Conservation (phyloP, 2,113 vertebrate species). For the Larimichthys crocea region DNA sequence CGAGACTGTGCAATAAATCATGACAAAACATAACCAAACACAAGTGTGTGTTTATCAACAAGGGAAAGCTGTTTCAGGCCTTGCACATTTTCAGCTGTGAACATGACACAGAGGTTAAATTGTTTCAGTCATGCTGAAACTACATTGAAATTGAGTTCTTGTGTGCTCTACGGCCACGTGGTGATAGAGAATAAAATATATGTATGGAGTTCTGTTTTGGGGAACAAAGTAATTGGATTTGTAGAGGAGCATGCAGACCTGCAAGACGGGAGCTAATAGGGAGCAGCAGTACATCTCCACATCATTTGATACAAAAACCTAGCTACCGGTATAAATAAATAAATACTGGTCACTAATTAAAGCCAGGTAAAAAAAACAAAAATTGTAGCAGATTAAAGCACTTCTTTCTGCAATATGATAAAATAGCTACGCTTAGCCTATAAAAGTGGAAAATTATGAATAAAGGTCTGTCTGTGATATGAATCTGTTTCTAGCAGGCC, state of each 20-base stretch:
- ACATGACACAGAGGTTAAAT: slow-evolving; percentile 34
- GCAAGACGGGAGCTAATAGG: background rate
- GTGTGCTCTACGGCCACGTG: background rate
- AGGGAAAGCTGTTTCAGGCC: slow-evolving; percentile 58
- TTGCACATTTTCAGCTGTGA: slow-evolving; percentile 61
- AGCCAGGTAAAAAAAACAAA: background rate
- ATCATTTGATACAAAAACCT: background rate
- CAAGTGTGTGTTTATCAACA: slow-evolving; percentile 78
- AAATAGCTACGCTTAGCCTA: background rate
- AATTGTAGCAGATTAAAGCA: background rate
- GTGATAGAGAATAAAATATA: background rate
- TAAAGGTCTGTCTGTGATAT: background rate
- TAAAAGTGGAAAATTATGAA: background rate
- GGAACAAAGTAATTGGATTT: slow-evolving; percentile 27
- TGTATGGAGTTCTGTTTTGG: background rate
- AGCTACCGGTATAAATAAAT: background rate
- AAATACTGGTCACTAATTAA: background rate
- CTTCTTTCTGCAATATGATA: background rate
- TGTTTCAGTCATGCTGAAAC: slow-evolving; percentile 37
- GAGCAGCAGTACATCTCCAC: background rate
- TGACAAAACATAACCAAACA: slow-evolving; percentile 75
- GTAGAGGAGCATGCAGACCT: no score
- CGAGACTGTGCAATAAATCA: slow-evolving; percentile 76
- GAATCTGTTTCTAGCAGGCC: background rate
- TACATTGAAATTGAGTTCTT: slow-evolving; percentile 15